Base-by-base conservation (phyloP, 1,140 invertebrate species). In the Proctacanthus coquilletti region DNA sequence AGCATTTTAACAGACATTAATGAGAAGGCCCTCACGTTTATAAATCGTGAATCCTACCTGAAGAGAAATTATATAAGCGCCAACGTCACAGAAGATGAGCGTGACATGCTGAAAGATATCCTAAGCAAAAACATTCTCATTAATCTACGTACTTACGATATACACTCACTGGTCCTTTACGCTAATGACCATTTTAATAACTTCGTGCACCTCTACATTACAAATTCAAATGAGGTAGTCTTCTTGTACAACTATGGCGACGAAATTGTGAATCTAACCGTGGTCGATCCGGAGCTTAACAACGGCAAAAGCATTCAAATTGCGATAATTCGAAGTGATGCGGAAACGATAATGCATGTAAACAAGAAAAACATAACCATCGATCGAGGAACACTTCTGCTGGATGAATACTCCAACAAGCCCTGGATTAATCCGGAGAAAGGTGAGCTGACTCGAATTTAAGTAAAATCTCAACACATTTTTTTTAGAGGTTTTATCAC, bases 171-270 rank as follows among this genome's bases (percentile, higher is more conserved):
- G 37, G 75, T 95, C 15, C 63, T 94, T 1, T 93, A 93, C 50
- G 84, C 85, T 4, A 88, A 92, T 53, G 89, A 94, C 63, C 81
- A 92, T 60, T 65, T 89, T 25, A 92, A 92, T 47, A 95, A 95
- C 59, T 94, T 95, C 58, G 76, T 91, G 27, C 87, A 93, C 58
- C 56, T 94, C 6, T 87, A 86, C 57, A 76, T 93, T 20, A 73
- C 77, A 38, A 75, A 80, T 41, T 77, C 76, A 1, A 75, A 46
- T 54, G 64, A 66, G 68, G 71, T 91, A 4, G 73, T 85, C 1
- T 88, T 87, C 50, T 65, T 86, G 2, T 91, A 86, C 51, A 92
- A 92, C 56, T 71, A 78, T 38, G 75, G 71, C 36, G 74, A 81
- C 50, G 74, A 79, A 55, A 84, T 91, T 35, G 70, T 84, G 32